Evolutionary conservation across 2,113 vertebrate species (phyloP).

Genomic region (Choloepus hoffmanni): DNA sequence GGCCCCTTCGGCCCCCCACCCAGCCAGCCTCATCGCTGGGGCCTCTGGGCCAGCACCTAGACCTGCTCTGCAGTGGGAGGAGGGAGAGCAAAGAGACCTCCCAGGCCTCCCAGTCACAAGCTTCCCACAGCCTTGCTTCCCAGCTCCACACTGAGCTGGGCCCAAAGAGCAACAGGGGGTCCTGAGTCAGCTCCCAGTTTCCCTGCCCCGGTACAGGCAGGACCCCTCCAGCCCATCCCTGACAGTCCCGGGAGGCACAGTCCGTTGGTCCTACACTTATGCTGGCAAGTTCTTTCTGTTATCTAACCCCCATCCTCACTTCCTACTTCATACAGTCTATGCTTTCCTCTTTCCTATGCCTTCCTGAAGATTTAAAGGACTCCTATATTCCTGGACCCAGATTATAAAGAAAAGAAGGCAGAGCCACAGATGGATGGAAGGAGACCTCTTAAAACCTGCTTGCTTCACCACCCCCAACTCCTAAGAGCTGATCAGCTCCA

Average conservation of each 20-base stretch:
- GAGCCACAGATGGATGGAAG: background rate
- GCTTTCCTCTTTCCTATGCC: background rate
- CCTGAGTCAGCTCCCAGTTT: background rate
- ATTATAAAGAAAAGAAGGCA: background rate
- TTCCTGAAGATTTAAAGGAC: background rate
- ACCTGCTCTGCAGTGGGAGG: background rate
- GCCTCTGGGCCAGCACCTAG: background rate
- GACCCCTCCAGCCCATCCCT: background rate
- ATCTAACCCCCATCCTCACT: background rate
- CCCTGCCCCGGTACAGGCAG: background rate
- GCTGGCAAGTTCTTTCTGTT: background rate
- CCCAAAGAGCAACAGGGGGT: background rate
- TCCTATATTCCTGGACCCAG: constrained; percentile 8
- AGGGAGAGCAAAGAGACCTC: background rate
- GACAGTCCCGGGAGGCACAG: background rate
- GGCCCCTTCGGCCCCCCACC: background rate
- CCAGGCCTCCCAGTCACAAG: background rate
- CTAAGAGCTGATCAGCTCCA: background rate
- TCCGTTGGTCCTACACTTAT: background rate
- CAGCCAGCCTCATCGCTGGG: background rate
- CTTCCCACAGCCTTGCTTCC: background rate
- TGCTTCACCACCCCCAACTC: background rate
- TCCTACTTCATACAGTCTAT: background rate
- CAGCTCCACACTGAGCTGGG: background rate
- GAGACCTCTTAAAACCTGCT: background rate